These are phyloP conservation scores for Callaeas wilsoni DNA, from an alignment of 2,113 vertebrate species.

Conservation along the genomic window DNA sequence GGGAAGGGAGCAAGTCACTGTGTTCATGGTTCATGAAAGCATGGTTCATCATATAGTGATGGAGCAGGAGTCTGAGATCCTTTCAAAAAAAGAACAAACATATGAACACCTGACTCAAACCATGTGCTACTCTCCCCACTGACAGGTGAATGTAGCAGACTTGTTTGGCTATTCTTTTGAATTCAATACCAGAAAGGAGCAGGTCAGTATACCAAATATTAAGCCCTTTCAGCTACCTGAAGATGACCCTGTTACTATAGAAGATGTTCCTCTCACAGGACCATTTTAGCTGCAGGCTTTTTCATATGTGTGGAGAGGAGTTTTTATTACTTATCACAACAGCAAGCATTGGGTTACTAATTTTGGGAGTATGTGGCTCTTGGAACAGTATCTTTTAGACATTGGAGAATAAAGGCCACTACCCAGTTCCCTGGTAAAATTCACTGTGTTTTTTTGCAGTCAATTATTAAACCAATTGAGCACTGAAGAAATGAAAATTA, in stretches of 20 bases:
- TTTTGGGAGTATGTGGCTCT: background rate
- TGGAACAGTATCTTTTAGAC: background rate
- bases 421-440: background rate
- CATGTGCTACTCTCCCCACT: background rate
- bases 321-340: background rate
- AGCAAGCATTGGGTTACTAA: background rate
- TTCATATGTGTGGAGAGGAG: background rate
- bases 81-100: background rate
- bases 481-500: background rate
- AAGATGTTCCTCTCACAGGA: background rate
- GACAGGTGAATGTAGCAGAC: background rate
- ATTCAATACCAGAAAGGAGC: background rate
- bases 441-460: background rate
- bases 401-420: background rate
- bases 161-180: background rate
- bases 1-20: background rate
- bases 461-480: background rate
- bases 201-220: background rate
- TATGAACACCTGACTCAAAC: background rate
- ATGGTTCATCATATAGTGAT: background rate
- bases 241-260: background rate
- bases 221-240: background rate
- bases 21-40: background rate
- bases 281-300: background rate
- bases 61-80: accelerated